Conservation (phyloP, 2,797 vertebrate species). For the Amazona finschi region DNA sequence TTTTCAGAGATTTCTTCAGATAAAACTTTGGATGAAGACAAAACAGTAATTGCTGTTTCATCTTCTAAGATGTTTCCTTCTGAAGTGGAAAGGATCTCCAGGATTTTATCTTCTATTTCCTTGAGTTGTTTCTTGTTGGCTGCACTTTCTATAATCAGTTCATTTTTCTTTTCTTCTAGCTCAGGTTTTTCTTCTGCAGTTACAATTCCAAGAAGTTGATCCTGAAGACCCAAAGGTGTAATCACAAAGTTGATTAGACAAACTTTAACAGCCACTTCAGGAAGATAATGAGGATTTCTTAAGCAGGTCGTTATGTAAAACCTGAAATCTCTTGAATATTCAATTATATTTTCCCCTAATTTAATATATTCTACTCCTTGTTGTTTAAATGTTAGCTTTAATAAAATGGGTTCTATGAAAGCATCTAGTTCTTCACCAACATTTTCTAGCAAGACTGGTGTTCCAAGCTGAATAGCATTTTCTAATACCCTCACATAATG, state of each 20-base stretch:
- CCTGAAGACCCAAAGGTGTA: conserved; percentile 91
- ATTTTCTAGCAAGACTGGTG: conserved; percentile 89
- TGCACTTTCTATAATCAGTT: conserved; percentile 89
- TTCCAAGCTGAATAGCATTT: conserved; percentile 89
- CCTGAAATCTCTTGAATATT: conserved; percentile 88
- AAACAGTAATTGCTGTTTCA: conserved; percentile 87
- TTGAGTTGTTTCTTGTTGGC: conserved; percentile 90
- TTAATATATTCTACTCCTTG: conserved; percentile 92
- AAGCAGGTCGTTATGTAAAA: conserved; percentile 92
- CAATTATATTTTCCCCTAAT: conserved; percentile 91
- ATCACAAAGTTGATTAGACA: conserved; percentile 97
- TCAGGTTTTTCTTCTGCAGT: conserved; percentile 93
- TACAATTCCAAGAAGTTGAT: conserved; percentile 92
- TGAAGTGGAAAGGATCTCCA: conserved; percentile 87
- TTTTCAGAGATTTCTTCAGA: conserved; percentile 91
- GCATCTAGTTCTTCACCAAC: conserved; percentile 91
- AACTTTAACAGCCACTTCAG: conserved; percentile 92
- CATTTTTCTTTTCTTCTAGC: conserved; percentile 91
- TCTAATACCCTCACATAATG: conserved; percentile 87
- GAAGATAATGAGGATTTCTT: conserved; percentile 95
- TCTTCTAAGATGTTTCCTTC: conserved; percentile 93
- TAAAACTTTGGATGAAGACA: conserved; percentile 90
- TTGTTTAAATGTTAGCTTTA: conserved; percentile 92
- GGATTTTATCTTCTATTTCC: conserved; percentile 92
- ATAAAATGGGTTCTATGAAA: conserved; percentile 87